phyloP scores from a whole-genome alignment of 2,113 vertebrate species.

The Entosphenus tridentatus region DNA sequence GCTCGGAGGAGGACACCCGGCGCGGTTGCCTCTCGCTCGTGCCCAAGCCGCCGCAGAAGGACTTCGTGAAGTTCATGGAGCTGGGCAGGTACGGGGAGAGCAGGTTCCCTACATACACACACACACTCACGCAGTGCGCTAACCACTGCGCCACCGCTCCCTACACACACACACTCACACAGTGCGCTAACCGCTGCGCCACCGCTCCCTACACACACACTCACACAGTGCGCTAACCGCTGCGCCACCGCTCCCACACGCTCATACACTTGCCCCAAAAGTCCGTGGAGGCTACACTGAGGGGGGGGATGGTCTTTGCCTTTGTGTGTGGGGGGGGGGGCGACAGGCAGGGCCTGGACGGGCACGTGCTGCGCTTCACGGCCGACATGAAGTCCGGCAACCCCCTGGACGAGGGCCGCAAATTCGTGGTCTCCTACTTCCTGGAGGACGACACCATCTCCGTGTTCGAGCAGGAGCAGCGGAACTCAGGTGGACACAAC shows the following conservation, averaged over 20 bases:
- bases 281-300: too few relatives aligned
- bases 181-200: too few relatives aligned
- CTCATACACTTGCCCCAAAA: too few relatives aligned
- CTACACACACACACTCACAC: too few relatives aligned
- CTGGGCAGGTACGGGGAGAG: slow-evolving; percentile 50
- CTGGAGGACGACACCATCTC: slow-evolving; percentile 47
- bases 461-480: slow-evolving; percentile 35
- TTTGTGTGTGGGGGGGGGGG: too few relatives aligned
- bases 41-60: slow-evolving; percentile 26
- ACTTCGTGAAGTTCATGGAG: slow-evolving; percentile 40
- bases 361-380: slow-evolving; percentile 34
- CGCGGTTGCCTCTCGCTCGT: slow-evolving; percentile 33
- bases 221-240: too few relatives aligned
- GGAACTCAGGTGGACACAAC: slow-evolving; percentile 37
- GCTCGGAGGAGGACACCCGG: slow-evolving; percentile 74
- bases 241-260: too few relatives aligned
- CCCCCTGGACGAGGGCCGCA: slow-evolving; percentile 23
- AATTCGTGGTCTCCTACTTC: slow-evolving; percentile 49
- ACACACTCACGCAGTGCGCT: too few relatives aligned
- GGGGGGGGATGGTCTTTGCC: too few relatives aligned
- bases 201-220: too few relatives aligned
- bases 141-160: too few relatives aligned
- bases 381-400: slow-evolving; percentile 31
- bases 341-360: slow-evolving; percentile 30
- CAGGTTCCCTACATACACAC: too few relatives aligned